phyloP scores from a whole-genome alignment of 2,113 vertebrate species.

The Protobothrops mucrosquamatus region DNA sequence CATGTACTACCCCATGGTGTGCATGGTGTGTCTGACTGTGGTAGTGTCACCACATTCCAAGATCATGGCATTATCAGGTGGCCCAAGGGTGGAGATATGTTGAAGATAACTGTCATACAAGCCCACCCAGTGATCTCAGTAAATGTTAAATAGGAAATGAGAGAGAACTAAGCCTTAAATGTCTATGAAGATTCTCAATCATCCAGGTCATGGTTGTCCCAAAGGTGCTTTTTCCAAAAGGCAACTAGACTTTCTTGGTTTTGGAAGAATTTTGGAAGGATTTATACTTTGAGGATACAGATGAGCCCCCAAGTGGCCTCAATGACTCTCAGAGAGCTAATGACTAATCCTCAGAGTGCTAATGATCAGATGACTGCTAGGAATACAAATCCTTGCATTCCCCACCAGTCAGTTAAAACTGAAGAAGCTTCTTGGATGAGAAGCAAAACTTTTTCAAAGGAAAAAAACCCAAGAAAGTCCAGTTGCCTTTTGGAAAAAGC shows the following conservation, averaged over 20 bases:
- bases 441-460: not conserved
- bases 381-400: too few relatives aligned
- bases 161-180: not conserved
- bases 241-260: not conserved
- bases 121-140: not conserved
- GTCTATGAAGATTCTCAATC: not conserved
- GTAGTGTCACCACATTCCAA: not conserved
- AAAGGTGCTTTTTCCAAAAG: not conserved
- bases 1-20: not conserved
- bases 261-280: not conserved
- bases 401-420: too few relatives aligned
- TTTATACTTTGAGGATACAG: not conserved
- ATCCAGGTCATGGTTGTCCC: not conserved
- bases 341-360: not conserved
- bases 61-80: not conserved
- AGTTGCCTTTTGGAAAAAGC: not conserved
- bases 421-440: not conserved
- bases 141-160: not conserved
- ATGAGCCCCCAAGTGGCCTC: not conserved
- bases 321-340: not conserved
- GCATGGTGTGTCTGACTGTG: not conserved
- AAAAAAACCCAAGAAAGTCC: not conserved
- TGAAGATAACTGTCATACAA: not conserved
- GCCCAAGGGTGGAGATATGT: not conserved
- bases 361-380: too few relatives aligned